Conservation (phyloP, 2,113 vertebrate genomes). For the Labeo catla region DNA sequence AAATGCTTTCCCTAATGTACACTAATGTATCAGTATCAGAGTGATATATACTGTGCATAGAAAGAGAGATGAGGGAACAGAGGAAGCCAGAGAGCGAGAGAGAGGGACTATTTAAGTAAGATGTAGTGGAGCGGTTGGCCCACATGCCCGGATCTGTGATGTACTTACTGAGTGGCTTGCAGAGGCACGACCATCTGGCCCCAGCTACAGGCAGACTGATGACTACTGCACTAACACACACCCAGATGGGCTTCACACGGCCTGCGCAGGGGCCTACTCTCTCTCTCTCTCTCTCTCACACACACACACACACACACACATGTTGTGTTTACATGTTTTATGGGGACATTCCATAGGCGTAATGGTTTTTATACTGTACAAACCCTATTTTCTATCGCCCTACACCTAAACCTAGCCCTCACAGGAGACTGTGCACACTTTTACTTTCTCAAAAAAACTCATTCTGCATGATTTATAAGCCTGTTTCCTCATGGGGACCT, state of each 20-base stretch:
- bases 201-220: conserved; percentile 51
- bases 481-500: no score
- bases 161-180: conserved; percentile 51
- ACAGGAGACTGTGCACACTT: no score
- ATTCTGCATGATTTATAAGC: no score
- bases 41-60: conserved; percentile 5
- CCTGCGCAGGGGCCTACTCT: conserved; percentile 33
- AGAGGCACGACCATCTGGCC: conserved; percentile 57
- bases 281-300: conserved; percentile 15
- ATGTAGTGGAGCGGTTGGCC: conserved; percentile 38
- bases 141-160: conserved; percentile 55
- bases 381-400: no score
- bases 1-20: conserved; percentile 16
- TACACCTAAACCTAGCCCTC: no score
- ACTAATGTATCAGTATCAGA: not conserved
- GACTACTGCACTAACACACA: conserved; percentile 52
- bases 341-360: no score
- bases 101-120: conserved; percentile 24
- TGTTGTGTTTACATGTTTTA: no score
- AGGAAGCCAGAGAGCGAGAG: conserved; percentile 5
- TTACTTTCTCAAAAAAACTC: no score
- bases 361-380: no score
- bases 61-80: not conserved
- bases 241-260: conserved; percentile 53
- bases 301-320: conserved; percentile 34